phyloP scores from a whole-genome alignment of 2,797 vertebrate species.

The Hippopotamyrus pictus region DNA sequence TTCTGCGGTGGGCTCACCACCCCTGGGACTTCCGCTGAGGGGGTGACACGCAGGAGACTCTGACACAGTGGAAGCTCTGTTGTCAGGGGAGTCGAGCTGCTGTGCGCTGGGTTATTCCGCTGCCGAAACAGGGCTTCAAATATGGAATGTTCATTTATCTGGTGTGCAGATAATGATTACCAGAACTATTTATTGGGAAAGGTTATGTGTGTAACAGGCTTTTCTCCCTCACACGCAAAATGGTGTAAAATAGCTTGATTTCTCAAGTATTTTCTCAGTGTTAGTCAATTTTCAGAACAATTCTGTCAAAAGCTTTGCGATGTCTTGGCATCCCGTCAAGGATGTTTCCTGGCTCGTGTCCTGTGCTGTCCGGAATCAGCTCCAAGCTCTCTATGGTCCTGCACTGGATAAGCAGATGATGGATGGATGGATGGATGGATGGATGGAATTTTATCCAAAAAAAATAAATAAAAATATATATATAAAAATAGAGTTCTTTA shows the following conservation, averaged over 20 bases:
- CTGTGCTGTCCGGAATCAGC: background rate
- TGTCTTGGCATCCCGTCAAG: background rate
- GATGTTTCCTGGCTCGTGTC: background rate
- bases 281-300: background rate
- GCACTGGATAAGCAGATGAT: background rate
- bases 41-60: constrained; percentile 28
- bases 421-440: background rate
- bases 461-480: no score
- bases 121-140: constrained; percentile 18
- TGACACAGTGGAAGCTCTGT: constrained; percentile 28
- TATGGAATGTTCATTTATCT: background rate
- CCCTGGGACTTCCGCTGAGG: constrained; percentile 30
- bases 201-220: background rate
- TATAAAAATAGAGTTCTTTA: background rate
- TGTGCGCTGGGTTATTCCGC: constrained; percentile 20
- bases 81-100: constrained; percentile 24
- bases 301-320: background rate
- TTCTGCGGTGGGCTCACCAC: constrained; percentile 31
- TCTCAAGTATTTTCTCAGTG: background rate
- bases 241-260: background rate
- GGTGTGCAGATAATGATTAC: background rate
- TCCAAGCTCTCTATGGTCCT: background rate
- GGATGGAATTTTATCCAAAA: background rate
- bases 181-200: background rate
- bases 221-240: background rate